Percentiles rank a stretch among this genome's conserved stretches.
These are phyloP conservation scores for Sorex maritimensis DNA, from an alignment of 2,797 vertebrate genomes.

Conservation along the genomic window DNA sequence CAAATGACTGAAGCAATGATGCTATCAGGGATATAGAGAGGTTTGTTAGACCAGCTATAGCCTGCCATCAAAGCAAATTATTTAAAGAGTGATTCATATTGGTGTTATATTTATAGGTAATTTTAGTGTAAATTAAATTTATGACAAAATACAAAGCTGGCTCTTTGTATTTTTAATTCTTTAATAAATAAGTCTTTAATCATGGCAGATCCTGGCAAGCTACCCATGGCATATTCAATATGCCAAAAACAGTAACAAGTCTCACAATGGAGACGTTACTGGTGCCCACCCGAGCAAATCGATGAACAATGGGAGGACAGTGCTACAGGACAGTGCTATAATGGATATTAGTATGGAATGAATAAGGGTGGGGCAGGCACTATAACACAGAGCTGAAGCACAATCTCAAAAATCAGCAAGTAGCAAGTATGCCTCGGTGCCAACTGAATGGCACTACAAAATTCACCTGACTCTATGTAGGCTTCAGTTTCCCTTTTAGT, in stretches of 20 bases:
- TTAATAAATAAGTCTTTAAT: background rate
- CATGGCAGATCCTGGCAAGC: too few species aligned
- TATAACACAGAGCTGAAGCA: background rate
- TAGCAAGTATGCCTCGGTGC: background rate
- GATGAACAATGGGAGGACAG: too few species aligned
- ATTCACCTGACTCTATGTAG: background rate
- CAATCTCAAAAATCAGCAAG: background rate
- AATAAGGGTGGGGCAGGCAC: background rate
- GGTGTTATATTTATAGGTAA: constrained; percentile 47
- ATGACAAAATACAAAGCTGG: constrained; percentile 11
- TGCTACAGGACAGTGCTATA: too few species aligned
- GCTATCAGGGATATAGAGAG: constrained; percentile 51
- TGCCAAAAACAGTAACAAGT: too few species aligned
- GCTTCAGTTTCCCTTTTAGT: background rate
- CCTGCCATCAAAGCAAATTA: constrained; percentile 22
- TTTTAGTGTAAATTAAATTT: constrained; percentile 56
- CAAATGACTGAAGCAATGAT: constrained; percentile 42
- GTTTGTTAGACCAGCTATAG: constrained; percentile 54
- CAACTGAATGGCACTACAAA: background rate
- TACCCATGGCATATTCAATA: too few species aligned
- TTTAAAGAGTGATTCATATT: constrained; percentile 67
- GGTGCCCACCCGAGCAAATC: too few species aligned
- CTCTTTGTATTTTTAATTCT: constrained; percentile 20
- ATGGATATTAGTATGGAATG: constrained; percentile 4
- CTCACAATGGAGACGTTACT: too few species aligned